Conservation (phyloP, 2,888 invertebrate species). For the Calliphora vomitoria region DNA sequence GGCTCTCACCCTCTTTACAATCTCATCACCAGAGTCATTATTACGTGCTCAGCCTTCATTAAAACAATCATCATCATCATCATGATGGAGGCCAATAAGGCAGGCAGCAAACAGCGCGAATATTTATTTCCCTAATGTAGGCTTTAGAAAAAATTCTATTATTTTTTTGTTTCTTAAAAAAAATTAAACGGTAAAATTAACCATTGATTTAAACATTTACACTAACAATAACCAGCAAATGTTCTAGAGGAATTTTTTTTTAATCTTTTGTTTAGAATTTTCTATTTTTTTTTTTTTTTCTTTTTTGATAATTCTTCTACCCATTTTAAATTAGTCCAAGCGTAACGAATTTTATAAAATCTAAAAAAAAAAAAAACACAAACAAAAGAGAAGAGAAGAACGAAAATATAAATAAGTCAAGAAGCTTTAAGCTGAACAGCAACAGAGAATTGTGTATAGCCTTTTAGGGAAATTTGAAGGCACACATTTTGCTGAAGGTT, state of each 20-base stretch:
- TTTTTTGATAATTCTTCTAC: conserved; percentile 20
- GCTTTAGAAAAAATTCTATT: conserved; percentile 9
- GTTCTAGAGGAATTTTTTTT: background rate
- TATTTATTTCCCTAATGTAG: conserved; percentile 42
- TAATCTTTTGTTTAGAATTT: conserved; percentile 20
- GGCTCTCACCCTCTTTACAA: background rate
- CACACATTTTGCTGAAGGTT: no score
- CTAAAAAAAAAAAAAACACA: background rate
- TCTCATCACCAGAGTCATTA: conserved; percentile 13
- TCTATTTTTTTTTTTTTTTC: background rate
- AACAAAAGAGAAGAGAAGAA: background rate
- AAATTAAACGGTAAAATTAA: conserved; percentile 31
- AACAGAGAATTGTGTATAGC: background rate
- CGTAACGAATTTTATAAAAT: conserved; percentile 24
- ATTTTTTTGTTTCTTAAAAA: background rate
- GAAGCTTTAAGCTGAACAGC: background rate
- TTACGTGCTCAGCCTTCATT: conserved; percentile 43
- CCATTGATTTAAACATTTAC: conserved; percentile 47
- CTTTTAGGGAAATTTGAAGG: no score
- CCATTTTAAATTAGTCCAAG: conserved; percentile 36
- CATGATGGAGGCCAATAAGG: conserved; percentile 47
- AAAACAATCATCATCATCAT: conserved; percentile 32
- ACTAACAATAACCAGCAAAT: conserved; percentile 3
- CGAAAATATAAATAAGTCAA: background rate
- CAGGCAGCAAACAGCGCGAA: conserved; percentile 6